Evolutionary conservation across 2,888 invertebrate species (phyloP).

Genomic region (Drosophila neutralis): DNA sequence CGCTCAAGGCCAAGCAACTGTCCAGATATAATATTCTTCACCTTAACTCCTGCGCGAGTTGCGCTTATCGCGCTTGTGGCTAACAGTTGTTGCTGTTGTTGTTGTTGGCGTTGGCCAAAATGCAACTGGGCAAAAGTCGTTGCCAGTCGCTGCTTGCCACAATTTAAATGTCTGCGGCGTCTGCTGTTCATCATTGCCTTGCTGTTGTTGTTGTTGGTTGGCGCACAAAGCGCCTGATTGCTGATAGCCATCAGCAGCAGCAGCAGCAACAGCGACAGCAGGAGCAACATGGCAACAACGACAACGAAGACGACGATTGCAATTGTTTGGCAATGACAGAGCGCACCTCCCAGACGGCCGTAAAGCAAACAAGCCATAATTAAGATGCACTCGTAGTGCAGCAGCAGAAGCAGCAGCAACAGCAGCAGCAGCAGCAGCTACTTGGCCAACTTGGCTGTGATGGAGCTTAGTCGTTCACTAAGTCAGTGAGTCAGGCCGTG

Average conservation of each 20-base stretch:
- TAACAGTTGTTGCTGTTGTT: constrained; percentile 29
- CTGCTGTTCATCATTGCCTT: constrained; percentile 67
- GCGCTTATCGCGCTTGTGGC: constrained; percentile 25
- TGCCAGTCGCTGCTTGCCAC: constrained; percentile 36
- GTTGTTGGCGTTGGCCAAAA: constrained; percentile 37
- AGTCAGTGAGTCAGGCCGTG: constrained; percentile 74
- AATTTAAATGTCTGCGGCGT: constrained; percentile 59
- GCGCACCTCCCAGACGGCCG: constrained; percentile 77
- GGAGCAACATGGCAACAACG: constrained; percentile 39
- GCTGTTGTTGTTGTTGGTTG: constrained; percentile 56
- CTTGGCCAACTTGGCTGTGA: constrained; percentile 12
- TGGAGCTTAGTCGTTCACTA: constrained; percentile 71
- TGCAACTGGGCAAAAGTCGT: constrained; percentile 41
- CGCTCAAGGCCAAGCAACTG: constrained; percentile 34
- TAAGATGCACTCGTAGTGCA: constrained; percentile 69
- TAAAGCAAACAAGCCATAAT: constrained; percentile 79
- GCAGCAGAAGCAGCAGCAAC: constrained; percentile 18
- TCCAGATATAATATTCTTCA: constrained; percentile 39
- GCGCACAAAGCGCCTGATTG: constrained; percentile 81
- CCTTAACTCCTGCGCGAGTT: constrained; percentile 6
- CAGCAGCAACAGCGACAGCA: constrained; percentile 26
- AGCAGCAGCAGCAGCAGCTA: constrained; percentile 25
- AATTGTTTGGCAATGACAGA: constrained; percentile 81
- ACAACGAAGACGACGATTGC: constrained; percentile 54
- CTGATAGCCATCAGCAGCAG: constrained; percentile 76